Base-by-base conservation (phyloP, 2,113 vertebrate species). In the Pogonocichla stellata region DNA sequence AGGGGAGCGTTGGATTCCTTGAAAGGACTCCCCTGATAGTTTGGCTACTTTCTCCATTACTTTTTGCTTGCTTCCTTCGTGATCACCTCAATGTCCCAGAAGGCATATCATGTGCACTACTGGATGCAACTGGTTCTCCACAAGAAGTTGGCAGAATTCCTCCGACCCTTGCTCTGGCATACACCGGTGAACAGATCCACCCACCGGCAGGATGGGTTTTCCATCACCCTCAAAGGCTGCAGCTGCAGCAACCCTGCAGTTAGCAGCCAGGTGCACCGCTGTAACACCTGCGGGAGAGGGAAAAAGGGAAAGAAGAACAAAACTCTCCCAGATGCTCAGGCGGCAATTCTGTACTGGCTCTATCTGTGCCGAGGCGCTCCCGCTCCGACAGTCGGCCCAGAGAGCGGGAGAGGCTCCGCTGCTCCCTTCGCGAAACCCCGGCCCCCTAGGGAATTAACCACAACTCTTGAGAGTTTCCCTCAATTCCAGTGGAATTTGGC, bases 261-360 rank as follows among this genome's bases (percentile, higher is more conserved):
- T 31, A 50, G 54, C 2, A 42, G 26, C 40, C 57, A 3, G 36
- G 9, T 2, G 33, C 88, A 29, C 74, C 56, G 67, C 25, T 75
- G 79, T 16, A 69, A 24, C 42, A 94, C 92, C 96, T 91, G 23
- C 1, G 25, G 10, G 33, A 42, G 22, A 5, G 7, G 16, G 10
- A 6, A 33, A 19, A 23, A 26, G 8, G 14, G 12, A 29, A 29
- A 36, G 4, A 25, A 45, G 7, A 33, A 17, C 18, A 17, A 18
- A 67, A 53, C 10, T 24, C 25, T 14, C 58, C 54, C 34, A 15
- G 65, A 17, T 4, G 3, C 1, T 36, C 58, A 8, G 17, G 4
- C 12, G 19, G 42, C 31, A 48, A 31, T 8, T 14, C 36, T 7
- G 9, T 3, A 6, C 1, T 0, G 45, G 38, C 6, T 3, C 1